These are phyloP conservation scores for Procambarus virginalis DNA, from an alignment of 1,140 invertebrate genomes.

Conservation along the genomic window DNA sequence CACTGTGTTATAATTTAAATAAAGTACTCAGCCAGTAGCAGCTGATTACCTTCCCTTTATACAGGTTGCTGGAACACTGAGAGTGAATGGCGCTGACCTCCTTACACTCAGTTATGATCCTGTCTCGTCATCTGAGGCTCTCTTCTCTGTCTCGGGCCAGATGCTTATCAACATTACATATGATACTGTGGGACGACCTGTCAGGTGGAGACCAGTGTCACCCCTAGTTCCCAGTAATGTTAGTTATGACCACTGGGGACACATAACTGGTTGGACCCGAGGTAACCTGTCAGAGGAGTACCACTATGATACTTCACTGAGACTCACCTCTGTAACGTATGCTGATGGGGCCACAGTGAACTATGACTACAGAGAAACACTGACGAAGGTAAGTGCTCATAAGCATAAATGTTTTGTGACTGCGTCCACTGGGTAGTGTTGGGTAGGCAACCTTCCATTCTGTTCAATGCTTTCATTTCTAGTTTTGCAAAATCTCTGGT, in stretches of 20 bases:
- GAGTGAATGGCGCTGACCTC: conserved; percentile 93
- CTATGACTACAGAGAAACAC: conserved; percentile 66
- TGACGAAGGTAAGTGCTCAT: conserved; percentile 17
- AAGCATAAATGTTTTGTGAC: neutral
- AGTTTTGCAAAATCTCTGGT: too few species aligned
- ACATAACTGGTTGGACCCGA: conserved; percentile 59
- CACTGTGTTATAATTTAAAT: too few species aligned
- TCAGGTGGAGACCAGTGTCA: conserved; percentile 86
- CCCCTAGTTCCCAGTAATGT: conserved; percentile 65
- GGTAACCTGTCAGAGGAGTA: conserved; percentile 63
- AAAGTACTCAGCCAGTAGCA: too few species aligned
- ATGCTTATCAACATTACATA: conserved; percentile 93
- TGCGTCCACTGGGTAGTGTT: too few species aligned
- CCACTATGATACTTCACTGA: conserved; percentile 56
- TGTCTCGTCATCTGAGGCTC: conserved; percentile 88
- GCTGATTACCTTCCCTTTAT: conserved; percentile 75
- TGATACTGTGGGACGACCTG: conserved; percentile 89
- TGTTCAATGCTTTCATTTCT: too few species aligned
- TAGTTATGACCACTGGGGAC: conserved; percentile 68
- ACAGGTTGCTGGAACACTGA: conserved; percentile 87
- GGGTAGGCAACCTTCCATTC: too few species aligned
- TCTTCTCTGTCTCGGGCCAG: conserved; percentile 89
- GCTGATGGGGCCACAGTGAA: conserved; percentile 58
- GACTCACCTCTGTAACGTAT: conserved; percentile 56
- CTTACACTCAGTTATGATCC: conserved; percentile 92